These are phyloP conservation scores for Pardosa pseudoannulata DNA, from an alignment of 2,888 invertebrate species.

Conservation along the genomic window DNA sequence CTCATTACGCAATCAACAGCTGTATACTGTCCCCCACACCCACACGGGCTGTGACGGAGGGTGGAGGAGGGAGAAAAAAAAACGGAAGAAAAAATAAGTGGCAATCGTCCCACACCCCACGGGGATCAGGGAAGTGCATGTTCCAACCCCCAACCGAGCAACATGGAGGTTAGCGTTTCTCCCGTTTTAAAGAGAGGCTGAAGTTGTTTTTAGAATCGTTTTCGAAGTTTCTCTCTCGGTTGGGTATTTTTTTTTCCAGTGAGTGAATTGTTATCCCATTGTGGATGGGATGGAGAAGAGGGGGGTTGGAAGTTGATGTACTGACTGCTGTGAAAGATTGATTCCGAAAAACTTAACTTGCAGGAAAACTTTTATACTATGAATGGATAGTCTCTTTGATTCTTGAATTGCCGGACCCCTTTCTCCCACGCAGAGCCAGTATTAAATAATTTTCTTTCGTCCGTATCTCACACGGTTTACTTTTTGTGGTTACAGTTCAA, in stretches of 20 bases:
- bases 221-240: constrained; percentile 8
- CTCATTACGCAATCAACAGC: constrained; percentile 68
- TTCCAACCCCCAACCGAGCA: not conserved
- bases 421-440: no score
- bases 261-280: constrained; percentile 60
- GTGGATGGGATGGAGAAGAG: constrained; percentile 9
- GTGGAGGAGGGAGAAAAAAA: not conserved
- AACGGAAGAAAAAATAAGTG: constrained; percentile 29
- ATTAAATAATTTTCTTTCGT: no score
- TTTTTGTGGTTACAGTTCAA: no score
- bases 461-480: no score
- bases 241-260: constrained; percentile 27
- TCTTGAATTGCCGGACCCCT: no score
- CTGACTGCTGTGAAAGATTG: not conserved
- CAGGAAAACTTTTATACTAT: no score
- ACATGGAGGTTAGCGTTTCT: not conserved
- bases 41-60: not conserved
- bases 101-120: constrained; percentile 27
- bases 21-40: constrained; percentile 39
- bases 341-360: not conserved
- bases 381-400: no score
- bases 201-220: constrained; percentile 40
- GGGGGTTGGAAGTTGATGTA: not conserved
- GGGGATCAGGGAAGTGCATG: constrained; percentile 42
- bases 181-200: constrained; percentile 38